Evolutionary conservation across 2,888 invertebrate genomes (phyloP), one percentile per base, ranked within the genome.

Genomic region (Brenthis hecate): DNA sequence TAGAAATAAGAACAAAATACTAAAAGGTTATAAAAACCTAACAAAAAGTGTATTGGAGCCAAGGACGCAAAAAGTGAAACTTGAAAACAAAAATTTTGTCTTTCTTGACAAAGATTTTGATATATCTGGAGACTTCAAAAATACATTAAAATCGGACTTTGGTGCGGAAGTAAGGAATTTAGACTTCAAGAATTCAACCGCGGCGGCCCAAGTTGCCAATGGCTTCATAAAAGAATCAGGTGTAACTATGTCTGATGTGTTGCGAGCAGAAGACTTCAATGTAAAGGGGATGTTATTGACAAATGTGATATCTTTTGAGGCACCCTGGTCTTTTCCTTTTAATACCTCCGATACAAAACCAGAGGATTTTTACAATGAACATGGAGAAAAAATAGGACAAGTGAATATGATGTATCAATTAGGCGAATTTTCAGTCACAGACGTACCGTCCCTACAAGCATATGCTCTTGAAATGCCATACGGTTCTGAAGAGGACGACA

Each of bases 321-420:
- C 96, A 8, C 86, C 94, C 14, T 96, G 96, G 96, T 86, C 92
- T 67, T 85, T 85, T 0, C 95, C 95, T 0, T 96, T 96, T 76
- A 95, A 96, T 76, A 80, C 76, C 62, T 83, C 93, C 0, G 91
- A 92, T 2, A 96, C 96, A 0, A 81, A 76, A 2, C 70, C 80
- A 1, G 94, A 94, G 73, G 84, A 91, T 0, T 96, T 96, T 78
- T 94, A 92, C 75, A 91, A 95, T 75, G 95, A 95, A 72, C 82
- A 92, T 32, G 93, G 91, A 55, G 79, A 83, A 8, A 79, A 85
- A n/a, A 78, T 93, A 14, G 94, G 94, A 0, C 83, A 89, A 71
- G 95, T 96, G 0, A 94, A 95, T 69, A 97, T 97, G 96, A 97
- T 97, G 97, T 94, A 93, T 73, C 94, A 95, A 75, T 90, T 93